Evolutionary conservation across 30 jellyfish, hydroid and myxozoan genomes (phyloP).

Genomic region (Cassiopea xamachana): DNA sequence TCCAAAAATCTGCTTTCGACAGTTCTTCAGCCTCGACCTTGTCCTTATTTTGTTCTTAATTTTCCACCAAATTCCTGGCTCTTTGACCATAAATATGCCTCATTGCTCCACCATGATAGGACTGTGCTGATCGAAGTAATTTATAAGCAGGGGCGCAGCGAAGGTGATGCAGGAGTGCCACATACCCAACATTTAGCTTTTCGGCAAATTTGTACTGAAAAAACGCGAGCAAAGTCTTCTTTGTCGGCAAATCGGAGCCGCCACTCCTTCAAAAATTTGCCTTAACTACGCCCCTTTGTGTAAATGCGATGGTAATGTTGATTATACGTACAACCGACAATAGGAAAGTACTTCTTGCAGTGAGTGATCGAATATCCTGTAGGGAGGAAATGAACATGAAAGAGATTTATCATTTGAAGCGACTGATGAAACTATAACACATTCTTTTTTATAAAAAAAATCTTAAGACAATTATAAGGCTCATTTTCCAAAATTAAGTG

Average conservation of each 20-base stretch:
- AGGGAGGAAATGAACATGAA: not conserved
- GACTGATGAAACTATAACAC: not conserved
- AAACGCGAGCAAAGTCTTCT: not conserved
- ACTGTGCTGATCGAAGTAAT: not conserved
- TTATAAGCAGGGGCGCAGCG: not conserved
- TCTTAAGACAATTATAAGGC: too few relatives aligned
- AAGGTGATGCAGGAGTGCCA: not conserved
- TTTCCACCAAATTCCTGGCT: too few relatives aligned
- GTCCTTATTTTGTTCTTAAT: too few relatives aligned
- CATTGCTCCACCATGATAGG: too few relatives aligned
- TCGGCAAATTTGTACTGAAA: not conserved
- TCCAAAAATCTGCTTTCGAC: too few relatives aligned
- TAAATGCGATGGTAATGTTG: not conserved
- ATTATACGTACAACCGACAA: not conserved
- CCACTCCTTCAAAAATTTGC: too few relatives aligned
- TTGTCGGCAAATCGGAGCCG: too few relatives aligned
- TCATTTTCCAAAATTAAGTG: too few relatives aligned
- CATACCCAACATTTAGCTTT: too few relatives aligned
- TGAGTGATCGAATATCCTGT: slow-evolving; percentile 11
- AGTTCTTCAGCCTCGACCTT: too few relatives aligned
- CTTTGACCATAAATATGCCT: too few relatives aligned
- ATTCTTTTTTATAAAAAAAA: not conserved
- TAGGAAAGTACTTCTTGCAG: not conserved
- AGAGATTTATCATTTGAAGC: not conserved
- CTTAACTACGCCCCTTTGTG: not conserved